These are phyloP conservation scores for Caenorhabditis virilis DNA, from an alignment of 2,888 invertebrate genomes.

Conservation along the genomic window DNA sequence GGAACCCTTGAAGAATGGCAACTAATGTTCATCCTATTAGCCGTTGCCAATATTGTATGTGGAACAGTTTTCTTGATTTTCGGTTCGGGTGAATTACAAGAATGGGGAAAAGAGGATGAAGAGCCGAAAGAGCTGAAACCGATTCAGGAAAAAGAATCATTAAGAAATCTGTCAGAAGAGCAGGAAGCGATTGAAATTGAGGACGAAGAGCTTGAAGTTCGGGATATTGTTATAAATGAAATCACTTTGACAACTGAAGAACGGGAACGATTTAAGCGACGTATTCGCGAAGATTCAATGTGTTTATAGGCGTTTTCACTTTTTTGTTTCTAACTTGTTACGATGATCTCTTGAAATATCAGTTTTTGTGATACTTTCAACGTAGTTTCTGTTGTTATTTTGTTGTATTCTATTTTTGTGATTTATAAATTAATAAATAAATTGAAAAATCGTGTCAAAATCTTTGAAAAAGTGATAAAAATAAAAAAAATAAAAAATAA, in stretches of 20 bases:
- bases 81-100: conserved; percentile 51
- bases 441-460: too few relatives aligned
- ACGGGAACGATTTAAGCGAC: conserved; percentile 22
- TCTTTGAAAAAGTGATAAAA: neutral
- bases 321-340: neutral
- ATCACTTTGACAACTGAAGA: conserved; percentile 36
- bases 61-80: conserved; percentile 42
- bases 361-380: too few relatives aligned
- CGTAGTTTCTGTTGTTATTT: too few relatives aligned
- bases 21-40: conserved; percentile 34
- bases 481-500: neutral
- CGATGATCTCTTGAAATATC: neutral
- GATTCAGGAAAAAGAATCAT: conserved; percentile 21
- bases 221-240: conserved; percentile 28
- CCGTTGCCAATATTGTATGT: conserved; percentile 32
- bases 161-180: conserved; percentile 12
- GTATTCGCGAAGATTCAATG: conserved; percentile 38
- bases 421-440: too few relatives aligned
- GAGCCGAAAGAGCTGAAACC: conserved; percentile 16
- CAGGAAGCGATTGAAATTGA: neutral
- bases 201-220: conserved; percentile 26
- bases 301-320: conserved; percentile 29
- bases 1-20: conserved; percentile 42
- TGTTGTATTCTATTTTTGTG: too few relatives aligned
- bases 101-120: conserved; percentile 35